A percentile compares a stretch with the other conserved stretches of the same genome.
phyloP scores from a whole-genome alignment of 2,888 invertebrate species.

The Macrophya annulata region DNA sequence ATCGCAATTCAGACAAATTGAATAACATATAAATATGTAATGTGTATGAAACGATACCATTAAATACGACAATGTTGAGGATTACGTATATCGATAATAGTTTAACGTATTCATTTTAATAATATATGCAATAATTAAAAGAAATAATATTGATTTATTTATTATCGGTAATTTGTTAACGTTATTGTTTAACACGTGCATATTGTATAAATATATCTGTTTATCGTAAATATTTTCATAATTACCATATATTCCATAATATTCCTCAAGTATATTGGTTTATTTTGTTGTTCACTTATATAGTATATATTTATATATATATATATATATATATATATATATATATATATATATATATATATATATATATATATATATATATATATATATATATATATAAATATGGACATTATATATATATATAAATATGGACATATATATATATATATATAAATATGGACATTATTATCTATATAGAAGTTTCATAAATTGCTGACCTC shows the following conservation, averaged over 20 bases:
- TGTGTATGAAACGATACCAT: background rate
- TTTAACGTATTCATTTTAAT: no score
- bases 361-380: background rate
- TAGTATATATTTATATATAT: no score
- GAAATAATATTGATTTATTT: no score
- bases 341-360: background rate
- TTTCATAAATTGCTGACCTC: slow-evolving; percentile 13
- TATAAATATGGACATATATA: background rate
- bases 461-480: background rate
- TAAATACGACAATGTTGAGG: background rate
- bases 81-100: background rate
- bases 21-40: background rate
- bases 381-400: no score
- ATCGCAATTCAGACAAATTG: slow-evolving; percentile 17
- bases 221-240: no score
- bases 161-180: no score
- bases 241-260: no score
- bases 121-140: no score
- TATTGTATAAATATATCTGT: no score
- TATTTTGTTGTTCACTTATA: background rate
- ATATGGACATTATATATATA: background rate
- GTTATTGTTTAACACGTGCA: no score
- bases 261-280: background rate
- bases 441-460: background rate
- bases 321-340: background rate